Evolutionary conservation across 2,888 invertebrate species (phyloP).

Genomic region (Carabus problematicus): DNA sequence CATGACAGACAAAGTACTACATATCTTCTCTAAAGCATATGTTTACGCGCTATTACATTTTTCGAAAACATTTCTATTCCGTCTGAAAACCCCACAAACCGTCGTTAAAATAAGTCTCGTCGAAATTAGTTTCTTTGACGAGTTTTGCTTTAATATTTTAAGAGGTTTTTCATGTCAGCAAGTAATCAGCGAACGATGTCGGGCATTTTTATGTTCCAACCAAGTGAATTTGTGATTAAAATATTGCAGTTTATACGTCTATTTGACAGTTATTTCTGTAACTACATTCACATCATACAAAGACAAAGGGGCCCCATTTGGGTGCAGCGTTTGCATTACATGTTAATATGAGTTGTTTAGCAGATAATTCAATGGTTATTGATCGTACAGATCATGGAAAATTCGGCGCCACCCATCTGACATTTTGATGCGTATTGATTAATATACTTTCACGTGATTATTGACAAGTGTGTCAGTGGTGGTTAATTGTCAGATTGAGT

Average conservation of each 20-base stretch:
- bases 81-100: neutral
- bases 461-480: constrained; percentile 22
- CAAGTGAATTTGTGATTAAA: too few species aligned
- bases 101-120: neutral
- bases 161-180: neutral
- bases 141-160: neutral
- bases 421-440: constrained; percentile 30
- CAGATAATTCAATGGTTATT: constrained; percentile 24
- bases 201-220: neutral
- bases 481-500: too few species aligned
- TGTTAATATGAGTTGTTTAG: too few species aligned
- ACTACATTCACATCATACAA: too few species aligned
- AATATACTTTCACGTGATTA: constrained; percentile 23
- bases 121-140: constrained; percentile 1
- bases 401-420: constrained; percentile 12
- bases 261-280: too few species aligned
- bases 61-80: constrained; percentile 1
- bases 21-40: neutral
- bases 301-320: too few species aligned
- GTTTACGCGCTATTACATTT: neutral
- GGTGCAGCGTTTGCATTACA: too few species aligned
- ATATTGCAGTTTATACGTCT: too few species aligned
- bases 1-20: neutral
- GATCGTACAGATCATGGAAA: constrained; percentile 16
- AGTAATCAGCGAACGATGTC: constrained; percentile 12